A percentile compares a stretch with the other conserved stretches of the same genome.
Conservation (phyloP, 2,797 vertebrate species). For the Craterocephalus amniculus region DNA sequence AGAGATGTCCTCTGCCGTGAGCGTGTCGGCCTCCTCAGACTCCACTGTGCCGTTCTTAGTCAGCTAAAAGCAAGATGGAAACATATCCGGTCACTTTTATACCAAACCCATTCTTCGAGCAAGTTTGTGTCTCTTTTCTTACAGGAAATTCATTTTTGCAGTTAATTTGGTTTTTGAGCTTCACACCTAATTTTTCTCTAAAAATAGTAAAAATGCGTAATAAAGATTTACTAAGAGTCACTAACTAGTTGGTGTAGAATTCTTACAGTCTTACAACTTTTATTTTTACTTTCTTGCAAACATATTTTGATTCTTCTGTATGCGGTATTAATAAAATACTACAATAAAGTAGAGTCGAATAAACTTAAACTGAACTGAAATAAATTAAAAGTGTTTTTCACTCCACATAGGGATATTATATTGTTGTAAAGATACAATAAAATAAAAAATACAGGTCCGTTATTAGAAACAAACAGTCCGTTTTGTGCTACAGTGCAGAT, state of each 20-base stretch:
- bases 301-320: background rate
- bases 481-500: no score
- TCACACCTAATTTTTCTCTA: background rate
- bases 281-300: background rate
- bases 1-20: conserved; percentile 97
- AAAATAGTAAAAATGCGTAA: background rate
- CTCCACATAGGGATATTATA: no score
- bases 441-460: background rate
- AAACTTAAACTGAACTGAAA: background rate
- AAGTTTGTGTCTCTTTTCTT: background rate
- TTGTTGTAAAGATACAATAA: background rate
- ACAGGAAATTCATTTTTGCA: background rate
- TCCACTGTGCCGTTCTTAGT: conserved; percentile 97
- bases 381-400: no score
- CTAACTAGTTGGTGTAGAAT: background rate
- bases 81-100: conserved; percentile 18
- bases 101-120: background rate
- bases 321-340: background rate
- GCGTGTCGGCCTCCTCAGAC: conserved; percentile 92
- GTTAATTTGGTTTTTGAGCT: background rate
- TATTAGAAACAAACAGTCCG: no score
- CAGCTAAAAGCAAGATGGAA: conserved; percentile 83
- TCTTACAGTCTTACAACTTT: background rate
- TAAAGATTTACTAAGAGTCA: background rate
- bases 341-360: background rate